Conservation (phyloP, 2,113 vertebrate genomes). For the Grus americana region DNA sequence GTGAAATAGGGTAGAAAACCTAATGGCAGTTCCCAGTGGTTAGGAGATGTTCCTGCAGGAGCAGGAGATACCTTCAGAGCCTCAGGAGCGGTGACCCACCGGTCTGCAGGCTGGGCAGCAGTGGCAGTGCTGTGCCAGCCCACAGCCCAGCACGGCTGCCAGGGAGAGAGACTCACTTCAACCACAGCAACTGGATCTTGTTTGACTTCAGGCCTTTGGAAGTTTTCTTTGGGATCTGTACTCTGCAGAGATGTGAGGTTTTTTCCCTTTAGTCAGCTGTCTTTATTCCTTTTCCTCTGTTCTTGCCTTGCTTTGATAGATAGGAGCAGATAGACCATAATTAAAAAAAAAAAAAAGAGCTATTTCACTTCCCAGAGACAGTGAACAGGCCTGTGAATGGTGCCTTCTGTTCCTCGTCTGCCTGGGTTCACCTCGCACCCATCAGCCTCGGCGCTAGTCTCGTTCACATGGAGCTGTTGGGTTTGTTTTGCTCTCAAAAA, state of each 20-base stretch:
- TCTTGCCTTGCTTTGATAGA: neutral
- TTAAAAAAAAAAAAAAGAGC: neutral
- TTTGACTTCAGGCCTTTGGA: neutral
- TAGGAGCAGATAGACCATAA: neutral
- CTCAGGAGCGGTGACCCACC: neutral
- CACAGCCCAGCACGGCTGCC: neutral
- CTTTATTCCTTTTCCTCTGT: constrained; percentile 28
- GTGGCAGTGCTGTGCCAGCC: neutral
- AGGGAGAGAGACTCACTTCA: neutral
- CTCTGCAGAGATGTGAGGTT: neutral
- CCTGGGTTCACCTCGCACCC: neutral
- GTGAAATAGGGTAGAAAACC: neutral
- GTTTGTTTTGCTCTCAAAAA: neutral
- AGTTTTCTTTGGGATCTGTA: neutral
- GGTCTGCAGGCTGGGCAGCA: neutral
- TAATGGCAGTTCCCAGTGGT: neutral
- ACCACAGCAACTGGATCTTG: neutral
- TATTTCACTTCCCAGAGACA: neutral
- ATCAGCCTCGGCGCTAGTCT: neutral
- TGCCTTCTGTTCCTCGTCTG: constrained; percentile 43
- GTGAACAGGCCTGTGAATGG: constrained; percentile 7
- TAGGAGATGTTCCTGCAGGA: neutral
- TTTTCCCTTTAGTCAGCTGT: constrained; percentile 30
- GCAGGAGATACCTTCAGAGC: accelerated
- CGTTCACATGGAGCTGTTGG: neutral